These are phyloP conservation scores for Amblyraja radiata DNA, from an alignment of 2,797 vertebrate genomes.

Conservation along the genomic window DNA sequence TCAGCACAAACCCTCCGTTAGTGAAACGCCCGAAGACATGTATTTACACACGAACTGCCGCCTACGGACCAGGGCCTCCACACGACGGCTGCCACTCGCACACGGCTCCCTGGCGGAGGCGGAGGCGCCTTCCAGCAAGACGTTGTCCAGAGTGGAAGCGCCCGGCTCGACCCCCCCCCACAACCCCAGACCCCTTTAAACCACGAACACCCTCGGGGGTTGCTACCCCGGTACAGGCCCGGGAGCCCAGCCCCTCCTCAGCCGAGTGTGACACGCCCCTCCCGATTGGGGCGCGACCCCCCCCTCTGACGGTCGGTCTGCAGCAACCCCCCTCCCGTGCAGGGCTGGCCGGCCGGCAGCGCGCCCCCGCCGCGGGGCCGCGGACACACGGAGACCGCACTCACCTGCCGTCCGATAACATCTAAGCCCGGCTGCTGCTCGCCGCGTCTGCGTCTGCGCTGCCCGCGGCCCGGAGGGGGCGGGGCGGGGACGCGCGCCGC, in stretches of 20 bases:
- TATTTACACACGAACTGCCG: background rate
- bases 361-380: background rate
- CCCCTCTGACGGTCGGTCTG: no score
- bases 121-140: background rate
- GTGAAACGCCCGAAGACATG: background rate
- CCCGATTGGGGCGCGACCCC: background rate
- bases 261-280: background rate
- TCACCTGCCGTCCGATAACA: slow-evolving; percentile 53
- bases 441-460: slow-evolving; percentile 4
- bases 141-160: no score
- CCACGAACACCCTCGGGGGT: background rate
- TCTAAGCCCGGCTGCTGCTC: slow-evolving; percentile 39
- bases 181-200: no score
- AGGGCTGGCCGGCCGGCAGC: background rate
- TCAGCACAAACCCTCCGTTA: background rate
- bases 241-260: background rate
- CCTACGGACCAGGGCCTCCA: slow-evolving; percentile 13
- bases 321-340: background rate
- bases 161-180: no score
- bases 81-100: background rate
- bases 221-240: background rate
- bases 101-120: background rate
- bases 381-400: background rate
- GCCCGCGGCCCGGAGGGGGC: background rate
- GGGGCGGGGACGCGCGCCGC: background rate